These are phyloP conservation scores for Malurus splendens DNA, from an alignment of 2,797 vertebrate genomes.

Conservation along the genomic window DNA sequence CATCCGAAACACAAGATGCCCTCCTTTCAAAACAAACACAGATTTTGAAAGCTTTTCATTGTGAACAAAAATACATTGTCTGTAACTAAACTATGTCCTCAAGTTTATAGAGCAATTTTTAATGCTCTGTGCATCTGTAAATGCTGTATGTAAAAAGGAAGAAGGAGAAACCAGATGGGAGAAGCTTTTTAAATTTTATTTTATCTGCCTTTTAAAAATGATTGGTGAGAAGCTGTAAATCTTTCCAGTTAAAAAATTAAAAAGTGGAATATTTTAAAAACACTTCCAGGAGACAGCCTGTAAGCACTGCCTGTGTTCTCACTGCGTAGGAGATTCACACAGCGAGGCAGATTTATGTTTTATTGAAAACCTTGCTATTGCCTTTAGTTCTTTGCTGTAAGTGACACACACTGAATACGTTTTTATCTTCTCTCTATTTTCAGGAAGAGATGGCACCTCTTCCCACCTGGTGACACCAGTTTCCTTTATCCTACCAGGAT, in stretches of 20 bases:
- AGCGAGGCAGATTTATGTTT: conserved; percentile 40
- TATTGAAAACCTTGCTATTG: conserved; percentile 35
- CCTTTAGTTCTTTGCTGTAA: conserved; percentile 25
- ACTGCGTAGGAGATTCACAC: conserved; percentile 41
- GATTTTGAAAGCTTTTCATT: neutral
- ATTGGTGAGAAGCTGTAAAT: conserved; percentile 45
- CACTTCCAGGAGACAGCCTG: conserved; percentile 24
- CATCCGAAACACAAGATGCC: neutral
- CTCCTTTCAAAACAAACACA: neutral
- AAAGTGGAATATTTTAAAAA: conserved; percentile 48
- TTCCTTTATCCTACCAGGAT: conserved; percentile 92
- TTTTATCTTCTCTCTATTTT: conserved; percentile 46
- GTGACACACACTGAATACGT: conserved; percentile 21
- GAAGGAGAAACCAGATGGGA: conserved; percentile 26
- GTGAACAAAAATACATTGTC: neutral
- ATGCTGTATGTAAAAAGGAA: neutral
- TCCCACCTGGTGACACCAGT: conserved; percentile 83
- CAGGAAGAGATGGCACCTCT: conserved; percentile 94
- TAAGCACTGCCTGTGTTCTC: conserved; percentile 43
- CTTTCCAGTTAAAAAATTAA: conserved; percentile 53
- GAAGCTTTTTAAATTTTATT: neutral
- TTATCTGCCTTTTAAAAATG: conserved; percentile 45
- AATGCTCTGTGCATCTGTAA: conserved; percentile 35
- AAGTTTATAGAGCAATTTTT: neutral
- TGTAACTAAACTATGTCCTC: neutral